Percentiles rank a stretch among this genome's conserved stretches.
Evolutionary conservation across 2,113 vertebrate species (phyloP).

Genomic region (Leptocoma aspasia): DNA sequence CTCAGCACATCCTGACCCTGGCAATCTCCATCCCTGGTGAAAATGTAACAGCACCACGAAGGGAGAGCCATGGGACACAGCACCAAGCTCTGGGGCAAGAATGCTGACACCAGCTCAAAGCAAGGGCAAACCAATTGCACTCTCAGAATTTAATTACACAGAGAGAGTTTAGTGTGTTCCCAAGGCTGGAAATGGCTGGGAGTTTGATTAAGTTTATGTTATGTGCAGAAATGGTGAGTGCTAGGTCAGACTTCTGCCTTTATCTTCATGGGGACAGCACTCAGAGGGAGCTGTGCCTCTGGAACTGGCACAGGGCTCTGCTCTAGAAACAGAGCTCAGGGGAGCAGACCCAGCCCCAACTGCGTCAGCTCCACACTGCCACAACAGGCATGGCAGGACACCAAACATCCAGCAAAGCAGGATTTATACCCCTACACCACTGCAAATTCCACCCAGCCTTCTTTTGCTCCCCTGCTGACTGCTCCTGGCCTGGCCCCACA

Average conservation of each 20-base stretch:
- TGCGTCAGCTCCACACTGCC: neutral
- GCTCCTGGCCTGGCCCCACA: accelerated
- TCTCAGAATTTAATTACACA: neutral
- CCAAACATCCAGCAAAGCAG: neutral
- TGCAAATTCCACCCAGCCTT: accelerated
- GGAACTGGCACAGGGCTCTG: neutral
- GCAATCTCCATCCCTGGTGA: neutral
- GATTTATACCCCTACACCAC: accelerated
- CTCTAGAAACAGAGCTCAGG: neutral
- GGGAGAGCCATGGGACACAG: neutral
- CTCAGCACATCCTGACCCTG: neutral
- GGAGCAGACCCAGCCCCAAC: neutral
- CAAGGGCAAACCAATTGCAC: neutral
- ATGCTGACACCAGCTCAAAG: neutral
- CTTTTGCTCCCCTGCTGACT: accelerated
- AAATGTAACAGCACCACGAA: accelerated
- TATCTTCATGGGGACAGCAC: neutral
- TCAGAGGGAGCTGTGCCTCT: neutral
- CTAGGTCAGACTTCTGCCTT: neutral
- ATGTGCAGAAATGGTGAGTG: neutral
- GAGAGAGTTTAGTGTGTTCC: neutral
- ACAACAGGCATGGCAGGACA: neutral
- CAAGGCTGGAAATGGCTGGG: neutral
- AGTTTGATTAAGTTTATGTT: neutral
- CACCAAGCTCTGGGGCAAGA: neutral